Percentiles rank a stretch among this genome's conserved stretches.
These are phyloP conservation scores for Antitype chi DNA, from an alignment of 2,888 invertebrate species.

Conservation along the genomic window DNA sequence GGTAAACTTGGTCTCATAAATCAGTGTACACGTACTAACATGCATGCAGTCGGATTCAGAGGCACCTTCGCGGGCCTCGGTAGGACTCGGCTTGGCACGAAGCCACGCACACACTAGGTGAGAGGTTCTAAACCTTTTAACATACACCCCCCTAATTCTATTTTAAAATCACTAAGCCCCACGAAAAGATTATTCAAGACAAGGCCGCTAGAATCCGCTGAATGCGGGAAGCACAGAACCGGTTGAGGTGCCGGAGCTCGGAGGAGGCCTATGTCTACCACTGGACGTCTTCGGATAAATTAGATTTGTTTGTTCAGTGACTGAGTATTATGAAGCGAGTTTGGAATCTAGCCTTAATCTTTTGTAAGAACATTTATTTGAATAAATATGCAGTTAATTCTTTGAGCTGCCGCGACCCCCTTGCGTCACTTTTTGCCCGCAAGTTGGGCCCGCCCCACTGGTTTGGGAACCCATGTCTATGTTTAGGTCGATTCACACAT, in stretches of 20 bases:
- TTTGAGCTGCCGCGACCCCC: neutral
- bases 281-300: too few relatives aligned
- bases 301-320: neutral
- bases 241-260: too few relatives aligned
- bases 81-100: conserved; percentile 76
- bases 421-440: neutral
- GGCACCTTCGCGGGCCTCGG: conserved; percentile 63
- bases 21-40: conserved; percentile 74
- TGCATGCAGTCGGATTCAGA: conserved; percentile 71
- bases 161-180: neutral
- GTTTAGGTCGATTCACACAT: conserved; percentile 61
- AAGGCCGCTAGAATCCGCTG: too few relatives aligned
- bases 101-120: conserved; percentile 77
- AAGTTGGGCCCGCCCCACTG: neutral
- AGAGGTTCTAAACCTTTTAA: neutral
- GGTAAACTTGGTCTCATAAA: conserved; percentile 77
- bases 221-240: too few relatives aligned
- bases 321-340: neutral
- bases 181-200: too few relatives aligned
- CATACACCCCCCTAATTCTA: neutral
- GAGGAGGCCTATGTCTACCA: too few relatives aligned
- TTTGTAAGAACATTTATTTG: neutral
- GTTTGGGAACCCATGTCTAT: neutral
- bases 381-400: neutral
- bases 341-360: neutral